These are phyloP conservation scores for Mechanitis messenoides DNA, from an alignment of 2,888 invertebrate genomes.

Conservation along the genomic window DNA sequence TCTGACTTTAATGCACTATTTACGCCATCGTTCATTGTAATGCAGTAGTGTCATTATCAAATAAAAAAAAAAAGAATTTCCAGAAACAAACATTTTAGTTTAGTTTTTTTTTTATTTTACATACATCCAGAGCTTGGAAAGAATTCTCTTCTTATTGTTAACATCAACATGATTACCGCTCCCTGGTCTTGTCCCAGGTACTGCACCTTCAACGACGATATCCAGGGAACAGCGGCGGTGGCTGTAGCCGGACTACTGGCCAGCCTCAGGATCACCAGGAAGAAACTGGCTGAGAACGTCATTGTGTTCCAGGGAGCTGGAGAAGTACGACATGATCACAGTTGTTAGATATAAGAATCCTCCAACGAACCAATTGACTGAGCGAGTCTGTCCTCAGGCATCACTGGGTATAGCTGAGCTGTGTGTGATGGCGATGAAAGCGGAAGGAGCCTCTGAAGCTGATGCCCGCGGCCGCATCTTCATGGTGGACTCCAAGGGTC, in stretches of 20 bases:
- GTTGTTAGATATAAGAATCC: too few species aligned
- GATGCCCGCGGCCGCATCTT: constrained; percentile 91
- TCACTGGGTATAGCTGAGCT: constrained; percentile 95
- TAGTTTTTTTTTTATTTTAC: too few species aligned
- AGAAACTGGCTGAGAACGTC: constrained; percentile 86
- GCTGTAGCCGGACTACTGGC: constrained; percentile 96
- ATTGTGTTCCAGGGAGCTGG: constrained; percentile 98
- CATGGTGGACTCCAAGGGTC: constrained; percentile 97
- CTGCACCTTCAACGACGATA: constrained; percentile 99
- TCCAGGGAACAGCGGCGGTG: constrained; percentile 97
- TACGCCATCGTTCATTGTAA: too few species aligned
- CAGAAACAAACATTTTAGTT: too few species aligned
- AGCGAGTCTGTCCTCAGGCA: constrained; percentile 75
- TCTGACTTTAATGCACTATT: too few species aligned
- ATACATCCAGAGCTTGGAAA: too few species aligned
- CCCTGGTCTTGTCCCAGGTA: constrained; percentile 40
- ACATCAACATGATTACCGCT: too few species aligned
- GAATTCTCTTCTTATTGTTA: too few species aligned
- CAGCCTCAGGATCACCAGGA: constrained; percentile 89
- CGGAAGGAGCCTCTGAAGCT: constrained; percentile 85
- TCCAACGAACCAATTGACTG: neutral
- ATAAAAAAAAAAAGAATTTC: too few species aligned
- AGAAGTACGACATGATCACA: constrained; percentile 77
- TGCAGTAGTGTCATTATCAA: too few species aligned
- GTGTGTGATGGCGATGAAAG: constrained; percentile 93